These are phyloP conservation scores for Lasioglossum lativentre DNA, from an alignment of 2,888 invertebrate species.

Conservation along the genomic window DNA sequence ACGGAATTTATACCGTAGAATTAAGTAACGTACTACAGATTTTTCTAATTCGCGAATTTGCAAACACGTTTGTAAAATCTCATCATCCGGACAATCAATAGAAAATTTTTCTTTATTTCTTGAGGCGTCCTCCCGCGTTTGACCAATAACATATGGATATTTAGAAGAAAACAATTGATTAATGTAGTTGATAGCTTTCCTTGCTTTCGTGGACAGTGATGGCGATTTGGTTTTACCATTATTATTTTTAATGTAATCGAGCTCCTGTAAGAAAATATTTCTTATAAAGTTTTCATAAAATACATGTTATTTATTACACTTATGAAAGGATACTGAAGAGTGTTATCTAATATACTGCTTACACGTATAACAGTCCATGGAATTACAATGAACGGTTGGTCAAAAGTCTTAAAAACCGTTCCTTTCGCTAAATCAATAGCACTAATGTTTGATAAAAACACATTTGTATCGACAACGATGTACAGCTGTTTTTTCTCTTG, in stretches of 20 bases:
- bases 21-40: conserved; percentile 74
- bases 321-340: neutral
- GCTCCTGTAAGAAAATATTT: conserved; percentile 76
- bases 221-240: conserved; percentile 71
- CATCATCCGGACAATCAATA: conserved; percentile 84
- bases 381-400: conserved; percentile 78
- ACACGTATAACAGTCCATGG: conserved; percentile 83
- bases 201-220: conserved; percentile 73
- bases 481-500: conserved; percentile 71
- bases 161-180: conserved; percentile 77
- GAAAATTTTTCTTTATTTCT: conserved; percentile 75
- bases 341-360: conserved; percentile 33
- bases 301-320: neutral
- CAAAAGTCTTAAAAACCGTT: conserved; percentile 73
- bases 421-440: conserved; percentile 77
- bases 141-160: conserved; percentile 81
- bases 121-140: conserved; percentile 78
- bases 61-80: conserved; percentile 84
- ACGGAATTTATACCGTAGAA: neutral
- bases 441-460: conserved; percentile 81
- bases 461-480: conserved; percentile 83
- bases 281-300: neutral
- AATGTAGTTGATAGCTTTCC: conserved; percentile 79
- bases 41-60: conserved; percentile 79
- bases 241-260: conserved; percentile 82